These are phyloP conservation scores for Peromyscus polionotus DNA, from an alignment of 2,113 vertebrate species.

Conservation along the genomic window DNA sequence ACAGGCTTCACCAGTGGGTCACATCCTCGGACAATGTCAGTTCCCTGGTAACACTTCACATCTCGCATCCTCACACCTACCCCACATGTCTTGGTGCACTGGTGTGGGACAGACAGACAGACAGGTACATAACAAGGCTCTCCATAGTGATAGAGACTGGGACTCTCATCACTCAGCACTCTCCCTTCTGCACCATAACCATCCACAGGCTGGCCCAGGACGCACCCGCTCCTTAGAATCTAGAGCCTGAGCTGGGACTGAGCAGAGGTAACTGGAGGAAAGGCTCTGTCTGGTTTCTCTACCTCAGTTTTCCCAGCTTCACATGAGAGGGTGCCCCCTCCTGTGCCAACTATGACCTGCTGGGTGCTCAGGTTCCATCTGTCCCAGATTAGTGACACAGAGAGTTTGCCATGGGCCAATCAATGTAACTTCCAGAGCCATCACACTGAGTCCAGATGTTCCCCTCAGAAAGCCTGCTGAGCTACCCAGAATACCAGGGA, in stretches of 20 bases:
- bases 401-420: neutral
- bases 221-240: neutral
- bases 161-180: too few relatives aligned
- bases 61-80: slow-evolving; percentile 96
- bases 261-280: rapidly evolving
- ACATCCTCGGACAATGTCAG: slow-evolving; percentile 95
- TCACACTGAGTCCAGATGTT: slow-evolving; percentile 30
- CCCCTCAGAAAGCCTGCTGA: slow-evolving; percentile 1
- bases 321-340: neutral
- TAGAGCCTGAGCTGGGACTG: too few relatives aligned
- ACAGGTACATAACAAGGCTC: neutral
- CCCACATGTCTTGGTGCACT: slow-evolving; percentile 98
- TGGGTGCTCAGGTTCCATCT: neutral
- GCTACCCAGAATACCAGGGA: neutral
- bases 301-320: neutral
- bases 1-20: slow-evolving; percentile 96
- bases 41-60: slow-evolving; percentile 97
- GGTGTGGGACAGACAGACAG: neutral
- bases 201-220: neutral
- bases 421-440: neutral
- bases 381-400: neutral
- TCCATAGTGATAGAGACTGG: neutral
- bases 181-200: neutral
- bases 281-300: neutral
- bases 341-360: neutral